phyloP scores from a whole-genome alignment of 37 sponge, comb jelly and placozoan species.

The Halichondria panicea region DNA sequence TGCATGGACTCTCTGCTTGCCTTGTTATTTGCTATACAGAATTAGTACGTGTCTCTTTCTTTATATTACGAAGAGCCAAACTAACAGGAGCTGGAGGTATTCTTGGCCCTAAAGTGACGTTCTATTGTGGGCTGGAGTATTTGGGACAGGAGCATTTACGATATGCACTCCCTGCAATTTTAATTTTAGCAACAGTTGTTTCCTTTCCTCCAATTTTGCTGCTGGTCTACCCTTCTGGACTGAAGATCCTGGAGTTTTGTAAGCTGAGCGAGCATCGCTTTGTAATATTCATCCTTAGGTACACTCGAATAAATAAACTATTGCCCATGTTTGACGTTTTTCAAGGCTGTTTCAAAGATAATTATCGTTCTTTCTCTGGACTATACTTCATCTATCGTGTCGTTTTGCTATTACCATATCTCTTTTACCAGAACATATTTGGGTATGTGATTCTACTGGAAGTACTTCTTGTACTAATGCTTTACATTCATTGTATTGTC shows the following conservation, averaged over 20 bases:
- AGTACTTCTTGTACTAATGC: no score
- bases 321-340: neutral
- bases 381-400: no score
- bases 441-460: no score
- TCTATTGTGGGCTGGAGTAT: neutral
- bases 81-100: no score
- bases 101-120: no score
- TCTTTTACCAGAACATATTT: neutral
- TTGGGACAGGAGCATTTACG: neutral
- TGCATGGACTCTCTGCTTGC: constrained; percentile 6
- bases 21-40: neutral
- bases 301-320: no score
- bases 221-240: neutral
- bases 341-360: constrained; percentile 6
- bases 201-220: neutral
- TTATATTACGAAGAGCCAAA: neutral
- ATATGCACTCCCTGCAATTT: neutral
- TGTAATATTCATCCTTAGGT: neutral
- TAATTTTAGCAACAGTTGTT: neutral
- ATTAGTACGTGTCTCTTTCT: neutral
- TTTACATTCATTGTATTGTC: no score
- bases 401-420: neutral
- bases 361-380: neutral
- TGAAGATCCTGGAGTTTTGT: neutral
- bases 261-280: neutral